Percentiles rank a stretch among this genome's conserved stretches.
phyloP scores from a whole-genome alignment of 92 coral and sea anemone species.

The Parazoanthus swiftii region DNA sequence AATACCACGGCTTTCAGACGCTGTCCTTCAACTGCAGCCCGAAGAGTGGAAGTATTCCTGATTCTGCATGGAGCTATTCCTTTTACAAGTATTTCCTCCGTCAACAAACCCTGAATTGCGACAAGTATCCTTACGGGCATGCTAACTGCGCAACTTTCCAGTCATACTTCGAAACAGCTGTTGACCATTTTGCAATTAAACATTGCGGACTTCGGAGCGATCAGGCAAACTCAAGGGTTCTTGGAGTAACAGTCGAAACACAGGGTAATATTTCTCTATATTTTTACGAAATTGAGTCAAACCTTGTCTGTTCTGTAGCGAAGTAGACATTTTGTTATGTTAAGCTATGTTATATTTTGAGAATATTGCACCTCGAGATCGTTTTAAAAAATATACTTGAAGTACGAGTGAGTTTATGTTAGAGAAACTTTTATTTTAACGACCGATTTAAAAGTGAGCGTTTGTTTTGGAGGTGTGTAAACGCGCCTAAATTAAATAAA shows the following conservation, averaged over 20 bases:
- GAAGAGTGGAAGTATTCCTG: conserved; percentile 4
- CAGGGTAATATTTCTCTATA: background rate
- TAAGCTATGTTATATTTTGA: too few species aligned
- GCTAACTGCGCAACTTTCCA: background rate
- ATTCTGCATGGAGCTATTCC: conserved; percentile 4
- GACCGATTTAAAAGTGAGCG: background rate
- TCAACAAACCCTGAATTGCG: conserved; percentile 6
- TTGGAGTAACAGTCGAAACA: background rate
- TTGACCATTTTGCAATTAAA: conserved; percentile 3
- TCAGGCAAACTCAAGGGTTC: background rate
- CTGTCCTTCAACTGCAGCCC: background rate
- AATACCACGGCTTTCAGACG: background rate
- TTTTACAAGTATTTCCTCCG: background rate
- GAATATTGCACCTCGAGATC: too few species aligned
- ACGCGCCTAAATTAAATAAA: too few species aligned
- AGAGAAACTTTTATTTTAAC: too few species aligned
- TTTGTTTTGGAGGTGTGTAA: background rate
- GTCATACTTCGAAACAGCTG: conserved; percentile 17
- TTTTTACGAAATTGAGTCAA: too few species aligned
- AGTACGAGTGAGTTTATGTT: too few species aligned
- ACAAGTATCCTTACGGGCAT: background rate
- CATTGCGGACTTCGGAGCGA: conserved; percentile 2
- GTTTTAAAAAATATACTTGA: too few species aligned
- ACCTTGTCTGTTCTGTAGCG: too few species aligned
- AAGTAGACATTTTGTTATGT: too few species aligned